Conservation (phyloP, 2,888 invertebrate species). For the Diplolepis rosae region DNA sequence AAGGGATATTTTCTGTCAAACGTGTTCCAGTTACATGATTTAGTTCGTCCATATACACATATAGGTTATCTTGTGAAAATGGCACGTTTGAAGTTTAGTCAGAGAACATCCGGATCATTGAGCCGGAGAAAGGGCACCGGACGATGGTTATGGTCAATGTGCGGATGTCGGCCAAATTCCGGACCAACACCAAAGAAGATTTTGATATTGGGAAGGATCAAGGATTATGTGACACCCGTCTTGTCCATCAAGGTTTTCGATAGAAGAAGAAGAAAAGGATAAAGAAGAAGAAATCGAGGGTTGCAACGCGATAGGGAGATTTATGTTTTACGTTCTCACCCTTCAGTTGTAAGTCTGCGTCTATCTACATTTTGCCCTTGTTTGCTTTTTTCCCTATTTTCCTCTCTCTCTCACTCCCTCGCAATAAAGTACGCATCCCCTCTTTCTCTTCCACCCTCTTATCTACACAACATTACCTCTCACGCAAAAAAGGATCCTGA, state of each 20-base stretch:
- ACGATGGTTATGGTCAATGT: slow-evolving; percentile 36
- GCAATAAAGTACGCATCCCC: slow-evolving; percentile 38
- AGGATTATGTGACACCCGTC: slow-evolving; percentile 44
- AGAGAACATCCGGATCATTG: slow-evolving; percentile 28
- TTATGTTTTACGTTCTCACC: slow-evolving; percentile 12
- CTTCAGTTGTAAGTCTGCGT: slow-evolving; percentile 1
- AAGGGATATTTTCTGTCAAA: slow-evolving; percentile 43
- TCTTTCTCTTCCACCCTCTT: slow-evolving; percentile 34
- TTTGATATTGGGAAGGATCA: slow-evolving; percentile 7
- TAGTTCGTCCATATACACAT: slow-evolving; percentile 28
- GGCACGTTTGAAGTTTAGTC: slow-evolving; percentile 50
- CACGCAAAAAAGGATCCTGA: slow-evolving; percentile 48
- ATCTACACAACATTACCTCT: slow-evolving; percentile 35
- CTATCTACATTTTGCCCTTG: slow-evolving; percentile 21
- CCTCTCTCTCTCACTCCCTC: neutral
- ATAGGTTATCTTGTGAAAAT: slow-evolving; percentile 35
- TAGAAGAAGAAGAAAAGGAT: slow-evolving; percentile 19
- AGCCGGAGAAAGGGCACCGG: neutral
- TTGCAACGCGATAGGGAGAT: neutral
- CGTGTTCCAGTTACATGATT: slow-evolving; percentile 47
- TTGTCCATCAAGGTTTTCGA: slow-evolving; percentile 42
- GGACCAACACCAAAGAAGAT: slow-evolving; percentile 36
- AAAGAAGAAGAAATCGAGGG: neutral
- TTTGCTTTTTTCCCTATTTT: slow-evolving; percentile 11
- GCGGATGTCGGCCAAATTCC: slow-evolving; percentile 40